Evolutionary conservation across 2,888 invertebrate species (phyloP), one percentile per base, ranked within the genome.

Genomic region (Anthophora plumipes): DNA sequence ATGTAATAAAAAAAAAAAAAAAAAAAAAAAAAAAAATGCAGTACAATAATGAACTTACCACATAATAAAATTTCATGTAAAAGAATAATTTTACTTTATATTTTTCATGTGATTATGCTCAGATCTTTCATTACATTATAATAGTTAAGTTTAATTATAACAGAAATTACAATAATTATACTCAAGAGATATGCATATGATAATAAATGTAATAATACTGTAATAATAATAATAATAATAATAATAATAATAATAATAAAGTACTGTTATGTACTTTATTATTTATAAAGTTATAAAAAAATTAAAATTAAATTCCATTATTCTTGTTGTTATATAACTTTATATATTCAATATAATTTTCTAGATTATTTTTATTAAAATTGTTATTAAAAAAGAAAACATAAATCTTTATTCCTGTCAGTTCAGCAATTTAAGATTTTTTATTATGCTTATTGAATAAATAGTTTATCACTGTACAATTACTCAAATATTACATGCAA

Each of bases 381-480:
- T 63, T 25, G 46, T 55, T 7, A 12, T 48, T 17, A 61, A 63
- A 60, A 43, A 69, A 22, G 37, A 25, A 57, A 50, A 68, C 39
- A 37, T 59, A 48, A 41, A 25, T 64, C 41, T 77, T 67, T 74
- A 75, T 88, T 82, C 88, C 84, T 39, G 67, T 88, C 86, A 83
- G 87, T 87, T 88, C 87, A 86, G 87, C 85, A 88, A 87, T 87
- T 87, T 86, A 84, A 82, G 43, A 55, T 73, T 67, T 59, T 39
- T 2, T 52, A 67, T 41, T 17, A 66, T 5, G 5, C 7, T 59
- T 52, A 25, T 25, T 4, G 43, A 61, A 22, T 67, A 31, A 14
- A 50, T n/a, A 63, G 12, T 61, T 50, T 43, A 14, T 11, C 0
- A n/a, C 46, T 20, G 39, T 11, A 39, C 41, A 14, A 54, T n/a